Percentiles rank a stretch among this genome's conserved stretches.
These are phyloP conservation scores for Chrysotoxum bicinctum DNA, from an alignment of 2,888 invertebrate species.

Conservation along the genomic window DNA sequence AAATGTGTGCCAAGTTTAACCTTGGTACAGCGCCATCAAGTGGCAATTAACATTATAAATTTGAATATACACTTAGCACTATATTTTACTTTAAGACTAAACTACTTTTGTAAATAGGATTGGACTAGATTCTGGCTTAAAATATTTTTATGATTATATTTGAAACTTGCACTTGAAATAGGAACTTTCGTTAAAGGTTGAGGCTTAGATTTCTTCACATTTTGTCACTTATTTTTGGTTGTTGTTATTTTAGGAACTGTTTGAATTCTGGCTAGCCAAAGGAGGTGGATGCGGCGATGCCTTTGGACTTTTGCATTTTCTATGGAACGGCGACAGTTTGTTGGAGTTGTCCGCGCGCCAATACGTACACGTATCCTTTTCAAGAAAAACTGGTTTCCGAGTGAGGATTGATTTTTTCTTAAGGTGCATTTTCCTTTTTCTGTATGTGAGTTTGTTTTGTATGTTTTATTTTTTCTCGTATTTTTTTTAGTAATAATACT, in stretches of 20 bases:
- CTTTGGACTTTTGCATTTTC: slow-evolving; percentile 62
- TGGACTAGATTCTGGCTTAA: slow-evolving; percentile 33
- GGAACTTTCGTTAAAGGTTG: slow-evolving; percentile 75
- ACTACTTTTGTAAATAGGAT: slow-evolving; percentile 57
- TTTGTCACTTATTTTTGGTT: slow-evolving; percentile 61
- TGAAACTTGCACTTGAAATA: slow-evolving; percentile 72
- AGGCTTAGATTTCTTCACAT: slow-evolving; percentile 68
- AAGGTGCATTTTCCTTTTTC: slow-evolving; percentile 75
- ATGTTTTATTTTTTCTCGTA: slow-evolving; percentile 52
- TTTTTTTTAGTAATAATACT: slow-evolving; percentile 70
- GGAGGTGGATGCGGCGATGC: slow-evolving; percentile 45
- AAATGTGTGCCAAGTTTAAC: slow-evolving; percentile 47
- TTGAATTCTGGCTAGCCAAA: slow-evolving; percentile 33
- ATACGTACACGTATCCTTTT: slow-evolving; percentile 73
- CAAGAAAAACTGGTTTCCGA: slow-evolving; percentile 71
- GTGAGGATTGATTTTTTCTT: slow-evolving; percentile 79
- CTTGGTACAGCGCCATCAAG: slow-evolving; percentile 45
- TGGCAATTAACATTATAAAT: slow-evolving; percentile 55
- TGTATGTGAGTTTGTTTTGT: slow-evolving; percentile 69
- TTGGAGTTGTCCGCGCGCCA: slow-evolving; percentile 66
- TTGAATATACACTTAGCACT: slow-evolving; percentile 56
- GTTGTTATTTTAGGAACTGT: slow-evolving; percentile 69
- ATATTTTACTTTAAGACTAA: background rate
- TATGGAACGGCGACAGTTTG: slow-evolving; percentile 56
- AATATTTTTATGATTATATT: slow-evolving; percentile 6